Conservation (phyloP, 2,113 vertebrate genomes). For the Lepidothrix coronata region DNA sequence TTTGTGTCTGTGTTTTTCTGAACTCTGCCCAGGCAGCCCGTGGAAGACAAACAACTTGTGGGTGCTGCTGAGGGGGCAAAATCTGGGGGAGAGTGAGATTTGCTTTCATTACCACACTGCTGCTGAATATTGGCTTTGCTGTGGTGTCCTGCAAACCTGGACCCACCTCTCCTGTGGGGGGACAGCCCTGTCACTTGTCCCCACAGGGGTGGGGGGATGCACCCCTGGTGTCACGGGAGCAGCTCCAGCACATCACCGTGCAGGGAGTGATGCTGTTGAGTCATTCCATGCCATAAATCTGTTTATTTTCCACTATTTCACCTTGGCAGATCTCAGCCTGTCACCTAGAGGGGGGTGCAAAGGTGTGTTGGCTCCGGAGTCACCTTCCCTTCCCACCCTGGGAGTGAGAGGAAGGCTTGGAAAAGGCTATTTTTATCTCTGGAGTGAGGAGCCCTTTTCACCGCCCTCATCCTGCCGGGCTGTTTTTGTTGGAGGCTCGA, state of each 20-base stretch:
- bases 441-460: background rate
- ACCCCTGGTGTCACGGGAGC: background rate
- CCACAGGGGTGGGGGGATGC: background rate
- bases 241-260: background rate
- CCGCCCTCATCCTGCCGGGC: background rate
- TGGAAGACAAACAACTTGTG: slow-evolving; percentile 62
- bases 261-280: background rate
- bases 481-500: slow-evolving; percentile 11
- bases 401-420: background rate
- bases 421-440: slow-evolving; percentile 11
- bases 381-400: background rate
- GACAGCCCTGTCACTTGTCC: background rate
- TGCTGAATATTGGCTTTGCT: background rate
- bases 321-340: background rate
- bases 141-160: background rate
- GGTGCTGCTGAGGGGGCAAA: slow-evolving; percentile 55
- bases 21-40: slow-evolving; percentile 27
- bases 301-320: rapidly evolving
- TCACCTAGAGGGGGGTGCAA: background rate
- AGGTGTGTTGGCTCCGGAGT: background rate
- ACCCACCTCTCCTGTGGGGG: background rate
- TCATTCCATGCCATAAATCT: rapidly evolving
- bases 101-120: background rate
- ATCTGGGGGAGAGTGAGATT: background rate
- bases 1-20: slow-evolving; percentile 37